Base-by-base conservation (phyloP, 2,888 invertebrate genomes). In the Pandemis corylana region DNA sequence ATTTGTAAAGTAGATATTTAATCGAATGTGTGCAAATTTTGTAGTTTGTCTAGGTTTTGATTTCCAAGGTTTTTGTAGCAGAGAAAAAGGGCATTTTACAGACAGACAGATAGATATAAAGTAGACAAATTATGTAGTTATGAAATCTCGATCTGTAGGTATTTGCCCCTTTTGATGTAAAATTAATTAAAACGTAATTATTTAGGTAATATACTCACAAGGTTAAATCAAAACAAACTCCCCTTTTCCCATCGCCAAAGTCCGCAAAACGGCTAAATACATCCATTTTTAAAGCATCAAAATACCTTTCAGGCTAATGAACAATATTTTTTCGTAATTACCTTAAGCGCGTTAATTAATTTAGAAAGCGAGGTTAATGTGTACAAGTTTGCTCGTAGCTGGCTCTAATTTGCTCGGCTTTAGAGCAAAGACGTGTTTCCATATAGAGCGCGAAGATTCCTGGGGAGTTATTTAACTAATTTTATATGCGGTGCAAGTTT, bases 351-450 rank as follows among this genome's bases (percentile, higher is more conserved):
- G 84, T 87, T 87, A 89, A 91, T 92, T 92, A 90, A 91, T 92
- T 91, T 87, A 84, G 85, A 86, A 86, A 85, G 84, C 84, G 83
- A 84, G 86, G 86, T 83, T 89, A 90, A 91, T 87, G 88, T 82
- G 83, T 79, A 80, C 85, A 87, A 90, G 87, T 90, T 89, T 77
- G 82, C 80, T 83, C 81, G 83, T 84, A 70, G 73, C 73, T 71
- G 65, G 66, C 73, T 76, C 85, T 91, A 90, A 91, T 91, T 91
- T 85, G 82, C 87, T 85, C 85, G 87, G 87, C 86, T 85, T 89
- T 92, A 92, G 83, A 92, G 93, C 92, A 92, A 93, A 92, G 90
- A 90, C 92, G 85, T 92, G 93, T 92, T 89, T 86, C 83, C 90
- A 87, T 89, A 87, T 81, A 81, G 76, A 79, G 82, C 83, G 85